Base-by-base conservation (phyloP, 2,888 invertebrate species). In the Drosophila borealis region DNA sequence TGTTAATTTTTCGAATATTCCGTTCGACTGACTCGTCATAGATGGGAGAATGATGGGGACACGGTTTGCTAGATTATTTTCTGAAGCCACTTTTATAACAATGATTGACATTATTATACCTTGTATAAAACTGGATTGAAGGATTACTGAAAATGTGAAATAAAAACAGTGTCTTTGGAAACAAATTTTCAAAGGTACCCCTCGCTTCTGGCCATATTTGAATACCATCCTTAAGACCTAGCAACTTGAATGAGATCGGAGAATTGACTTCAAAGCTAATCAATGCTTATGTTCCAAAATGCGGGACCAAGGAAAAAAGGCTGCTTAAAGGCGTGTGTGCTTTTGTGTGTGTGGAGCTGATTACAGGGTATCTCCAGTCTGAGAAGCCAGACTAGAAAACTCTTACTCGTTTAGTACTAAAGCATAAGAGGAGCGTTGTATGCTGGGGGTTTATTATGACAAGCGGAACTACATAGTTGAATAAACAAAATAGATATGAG, bases 1-100 rank as follows among this genome's bases (percentile, higher is more conserved):
- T 81, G 81, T 70, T 68, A 85, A 81, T 81, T 85, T 74, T 70
- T 68, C 2, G 68, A 74, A 71, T 71, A 84, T 74, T 75, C 42
- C 68, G 41, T 68, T 78, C 49, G 55, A 21, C 36, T 78, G 48
- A 29, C 29, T 66, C 36, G 10, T 17, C 49, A 65, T 59, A 60
- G 57, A 29, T 17, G 49, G 10, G 13, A 13, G 5, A 8, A 4
- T 49, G 25, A 48, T 34, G 41, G 29, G 25, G 36, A 37, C 19
- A 2, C 29, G 42, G 36, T 25, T 42, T 55, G 14, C 36, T 17
- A 13, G 19, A 55, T 51, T 75, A 21, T 41, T 33, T 29, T 17
- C 11, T 14, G 29, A 29, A n/a, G 21, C 17, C 11, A 51, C 34
- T 36, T 45, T 37, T 13, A 17, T 33, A 17, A n/a, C 59, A 65